Percentiles rank a stretch among this genome's conserved stretches.
Evolutionary conservation across 2,888 invertebrate genomes (phyloP).

Genomic region (Petrophora chlorosata): DNA sequence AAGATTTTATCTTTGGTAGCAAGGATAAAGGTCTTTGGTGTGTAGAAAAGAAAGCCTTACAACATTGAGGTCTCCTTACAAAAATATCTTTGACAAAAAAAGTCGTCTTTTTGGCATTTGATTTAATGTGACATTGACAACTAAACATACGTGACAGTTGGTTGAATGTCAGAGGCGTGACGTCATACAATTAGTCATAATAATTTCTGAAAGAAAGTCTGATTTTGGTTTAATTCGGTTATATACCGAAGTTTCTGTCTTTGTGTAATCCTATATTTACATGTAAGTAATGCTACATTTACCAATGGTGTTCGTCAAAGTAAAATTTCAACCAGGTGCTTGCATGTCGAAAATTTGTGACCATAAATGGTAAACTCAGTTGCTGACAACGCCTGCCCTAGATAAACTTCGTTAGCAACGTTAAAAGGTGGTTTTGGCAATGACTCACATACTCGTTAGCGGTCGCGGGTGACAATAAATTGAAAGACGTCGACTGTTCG

Average conservation of each 20-base stretch:
- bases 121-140: no score
- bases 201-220: constrained; percentile 1
- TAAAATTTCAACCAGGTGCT: constrained; percentile 48
- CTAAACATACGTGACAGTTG: no score
- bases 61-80: no score
- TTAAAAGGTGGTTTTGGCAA: constrained; percentile 51
- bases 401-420: constrained; percentile 48
- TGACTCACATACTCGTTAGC: constrained; percentile 64
- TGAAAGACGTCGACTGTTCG: constrained; percentile 47
- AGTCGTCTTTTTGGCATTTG: no score
- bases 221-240: constrained; percentile 31
- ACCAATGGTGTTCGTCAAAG: not conserved
- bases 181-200: constrained; percentile 7
- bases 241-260: constrained; percentile 32
- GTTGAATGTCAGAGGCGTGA: no score
- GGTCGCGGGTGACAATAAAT: constrained; percentile 50
- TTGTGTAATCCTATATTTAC: constrained; percentile 26
- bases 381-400: constrained; percentile 62
- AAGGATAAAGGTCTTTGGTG: no score
- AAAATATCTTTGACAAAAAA: no score
- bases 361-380: constrained; percentile 65
- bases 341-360: constrained; percentile 46
- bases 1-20: no score
- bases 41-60: no score
- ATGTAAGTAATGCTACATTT: constrained; percentile 41